phyloP scores from a whole-genome alignment of 2,797 vertebrate genomes.

The Acanthopagrus latus region DNA sequence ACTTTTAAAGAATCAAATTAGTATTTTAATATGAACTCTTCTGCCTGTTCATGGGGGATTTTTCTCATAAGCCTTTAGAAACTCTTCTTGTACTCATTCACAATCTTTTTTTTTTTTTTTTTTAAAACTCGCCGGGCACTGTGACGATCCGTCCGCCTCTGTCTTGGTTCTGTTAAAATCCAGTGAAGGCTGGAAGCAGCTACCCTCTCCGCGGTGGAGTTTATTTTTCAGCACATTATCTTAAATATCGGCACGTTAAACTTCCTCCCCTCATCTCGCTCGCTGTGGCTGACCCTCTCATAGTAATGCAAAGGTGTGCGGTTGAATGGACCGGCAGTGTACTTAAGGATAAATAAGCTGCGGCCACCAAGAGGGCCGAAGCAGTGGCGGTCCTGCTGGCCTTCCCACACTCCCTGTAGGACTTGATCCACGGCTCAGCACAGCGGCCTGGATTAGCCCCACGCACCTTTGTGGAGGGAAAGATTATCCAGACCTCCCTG shows the following conservation, averaged over 20 bases:
- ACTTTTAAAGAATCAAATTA: background rate
- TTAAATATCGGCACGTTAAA: slow-evolving; percentile 23
- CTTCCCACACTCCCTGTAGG: slow-evolving; percentile 86
- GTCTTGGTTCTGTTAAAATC: background rate
- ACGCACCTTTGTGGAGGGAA: slow-evolving; percentile 85
- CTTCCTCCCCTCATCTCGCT: background rate
- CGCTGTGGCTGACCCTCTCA: slow-evolving; percentile 10
- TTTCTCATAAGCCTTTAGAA: background rate
- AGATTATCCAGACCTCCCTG: slow-evolving; percentile 89
- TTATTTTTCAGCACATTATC: slow-evolving; percentile 22
- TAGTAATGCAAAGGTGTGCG: slow-evolving; percentile 52
- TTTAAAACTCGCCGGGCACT: background rate
- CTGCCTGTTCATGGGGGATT: background rate
- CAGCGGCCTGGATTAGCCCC: slow-evolving; percentile 85
- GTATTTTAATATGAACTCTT: background rate
- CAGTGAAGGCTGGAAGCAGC: background rate
- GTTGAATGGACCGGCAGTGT: slow-evolving; percentile 52
- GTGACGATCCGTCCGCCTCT: background rate
- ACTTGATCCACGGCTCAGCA: slow-evolving; percentile 83
- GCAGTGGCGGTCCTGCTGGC: slow-evolving; percentile 74
- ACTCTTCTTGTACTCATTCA: background rate
- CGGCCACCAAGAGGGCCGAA: slow-evolving; percentile 72
- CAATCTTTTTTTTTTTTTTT: background rate
- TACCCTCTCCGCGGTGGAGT: background rate
- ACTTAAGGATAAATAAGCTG: slow-evolving; percentile 65